Evolutionary conservation across 1,140 invertebrate genomes (phyloP).

Genomic region (roundworm (Caenorhabditis elegans)): DNA sequence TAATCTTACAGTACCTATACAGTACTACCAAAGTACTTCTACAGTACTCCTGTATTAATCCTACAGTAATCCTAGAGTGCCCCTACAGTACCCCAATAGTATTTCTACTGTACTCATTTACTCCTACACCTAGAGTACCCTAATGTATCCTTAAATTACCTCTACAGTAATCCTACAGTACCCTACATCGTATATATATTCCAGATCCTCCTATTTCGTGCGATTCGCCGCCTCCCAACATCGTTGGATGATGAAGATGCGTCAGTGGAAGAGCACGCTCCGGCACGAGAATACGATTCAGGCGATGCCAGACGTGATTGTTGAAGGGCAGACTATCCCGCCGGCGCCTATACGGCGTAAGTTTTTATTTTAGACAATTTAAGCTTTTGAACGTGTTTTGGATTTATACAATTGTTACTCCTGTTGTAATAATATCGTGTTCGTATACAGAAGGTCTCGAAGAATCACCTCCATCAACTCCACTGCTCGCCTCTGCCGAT

Average conservation of each 20-base stretch:
- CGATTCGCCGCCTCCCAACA: constrained; percentile 70
- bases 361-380: not conserved
- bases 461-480: constrained; percentile 7
- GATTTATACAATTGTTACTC: no score
- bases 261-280: constrained; percentile 37
- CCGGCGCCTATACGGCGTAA: not conserved
- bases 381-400: not conserved
- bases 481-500: constrained; percentile 14
- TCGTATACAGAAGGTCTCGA: not conserved
- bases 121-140: no score
- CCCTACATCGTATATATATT: constrained; percentile 34
- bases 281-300: constrained; percentile 32
- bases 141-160: no score
- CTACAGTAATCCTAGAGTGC: no score
- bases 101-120: no score
- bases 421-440: not conserved
- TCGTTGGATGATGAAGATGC: constrained; percentile 67
- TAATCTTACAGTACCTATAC: no score
- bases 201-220: constrained; percentile 68
- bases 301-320: constrained; percentile 40
- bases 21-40: no score
- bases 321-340: constrained; percentile 33
- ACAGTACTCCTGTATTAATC: no score
- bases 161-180: no score
- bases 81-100: no score